Evolutionary conservation across 2,113 vertebrate species (phyloP).

Genomic region (Oryzias woworae): DNA sequence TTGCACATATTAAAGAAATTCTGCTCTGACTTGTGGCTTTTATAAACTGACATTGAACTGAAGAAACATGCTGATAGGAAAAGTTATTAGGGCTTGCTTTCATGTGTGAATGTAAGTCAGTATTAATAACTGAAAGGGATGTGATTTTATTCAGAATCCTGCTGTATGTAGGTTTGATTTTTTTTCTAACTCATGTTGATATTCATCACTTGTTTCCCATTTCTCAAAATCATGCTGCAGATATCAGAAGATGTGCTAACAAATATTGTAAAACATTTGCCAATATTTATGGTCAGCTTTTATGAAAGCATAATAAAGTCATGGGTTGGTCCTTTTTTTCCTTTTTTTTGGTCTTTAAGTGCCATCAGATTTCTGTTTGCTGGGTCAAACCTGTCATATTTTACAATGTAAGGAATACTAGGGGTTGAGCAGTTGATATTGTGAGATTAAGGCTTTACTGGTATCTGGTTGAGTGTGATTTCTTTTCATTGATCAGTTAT

Average conservation of each 20-base stretch:
- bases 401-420: slow-evolving; percentile 1
- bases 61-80: slow-evolving; percentile 19
- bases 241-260: too few relatives aligned
- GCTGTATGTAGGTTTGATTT: not conserved
- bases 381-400: too few relatives aligned
- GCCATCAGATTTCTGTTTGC: too few relatives aligned
- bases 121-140: not conserved
- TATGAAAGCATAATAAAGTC: too few relatives aligned
- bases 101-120: not conserved
- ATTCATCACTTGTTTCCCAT: not conserved
- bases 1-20: slow-evolving; percentile 34
- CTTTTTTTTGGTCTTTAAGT: not conserved
- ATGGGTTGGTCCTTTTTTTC: not conserved
- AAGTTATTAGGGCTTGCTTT: not conserved
- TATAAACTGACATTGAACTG: slow-evolving; percentile 9
- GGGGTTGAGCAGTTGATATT: slow-evolving; percentile 9
- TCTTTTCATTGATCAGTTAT: slow-evolving; percentile 35
- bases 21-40: slow-evolving; percentile 15
- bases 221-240: not conserved
- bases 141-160: not conserved
- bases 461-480: slow-evolving; percentile 39
- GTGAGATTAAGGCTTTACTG: slow-evolving; percentile 26
- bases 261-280: too few relatives aligned
- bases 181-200: not conserved
- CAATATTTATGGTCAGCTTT: too few relatives aligned